These are phyloP conservation scores for Ceratina calcarata DNA, from an alignment of 1,140 invertebrate species.

Conservation along the genomic window DNA sequence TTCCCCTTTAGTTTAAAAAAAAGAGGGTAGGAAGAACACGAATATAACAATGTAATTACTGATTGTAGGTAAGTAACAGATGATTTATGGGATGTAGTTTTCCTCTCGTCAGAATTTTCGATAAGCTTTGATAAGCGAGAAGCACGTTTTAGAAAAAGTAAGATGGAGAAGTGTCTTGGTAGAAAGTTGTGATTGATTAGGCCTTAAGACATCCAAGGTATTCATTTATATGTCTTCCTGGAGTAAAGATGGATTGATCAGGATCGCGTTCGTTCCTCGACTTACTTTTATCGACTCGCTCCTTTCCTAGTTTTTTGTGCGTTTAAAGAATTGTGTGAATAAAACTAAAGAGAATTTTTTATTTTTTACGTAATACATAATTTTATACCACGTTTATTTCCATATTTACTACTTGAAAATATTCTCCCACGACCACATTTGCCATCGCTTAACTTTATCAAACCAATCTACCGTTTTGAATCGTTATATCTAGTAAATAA, in stretches of 20 bases:
- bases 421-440: too few relatives aligned
- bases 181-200: constrained; percentile 1
- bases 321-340: too few relatives aligned
- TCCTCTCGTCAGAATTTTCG: neutral
- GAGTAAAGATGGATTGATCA: neutral
- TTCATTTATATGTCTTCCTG: neutral
- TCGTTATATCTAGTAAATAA: too few relatives aligned
- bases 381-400: too few relatives aligned
- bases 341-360: too few relatives aligned
- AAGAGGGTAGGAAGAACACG: neutral
- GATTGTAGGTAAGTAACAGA: too few relatives aligned
- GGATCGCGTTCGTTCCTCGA: neutral
- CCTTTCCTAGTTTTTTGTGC: too few relatives aligned
- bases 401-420: too few relatives aligned
- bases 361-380: too few relatives aligned
- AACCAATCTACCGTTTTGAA: too few relatives aligned
- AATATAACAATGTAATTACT: neutral
- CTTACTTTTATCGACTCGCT: neutral
- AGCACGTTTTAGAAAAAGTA: neutral
- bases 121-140: neutral
- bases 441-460: too few relatives aligned
- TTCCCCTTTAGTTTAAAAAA: neutral
- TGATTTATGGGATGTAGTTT: neutral
- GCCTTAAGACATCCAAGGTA: neutral
- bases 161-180: neutral